These are phyloP conservation scores for Malurus elegans DNA, from an alignment of 2,113 vertebrate species.

Conservation along the genomic window DNA sequence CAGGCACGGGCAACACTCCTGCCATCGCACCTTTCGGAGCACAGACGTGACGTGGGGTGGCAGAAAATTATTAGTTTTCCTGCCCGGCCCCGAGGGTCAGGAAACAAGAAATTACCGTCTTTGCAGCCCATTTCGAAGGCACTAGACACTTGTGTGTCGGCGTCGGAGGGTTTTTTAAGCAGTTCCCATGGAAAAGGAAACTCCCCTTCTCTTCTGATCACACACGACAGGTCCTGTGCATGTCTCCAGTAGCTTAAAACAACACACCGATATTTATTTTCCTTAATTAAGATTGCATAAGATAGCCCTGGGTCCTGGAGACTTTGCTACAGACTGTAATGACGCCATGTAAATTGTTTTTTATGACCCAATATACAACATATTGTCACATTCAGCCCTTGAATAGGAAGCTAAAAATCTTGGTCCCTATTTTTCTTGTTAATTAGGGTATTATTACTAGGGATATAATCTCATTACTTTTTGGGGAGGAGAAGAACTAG, in stretches of 20 bases:
- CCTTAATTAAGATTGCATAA: conserved; percentile 66
- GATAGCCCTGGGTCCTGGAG: conserved; percentile 59
- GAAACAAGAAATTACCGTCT: conserved; percentile 71
- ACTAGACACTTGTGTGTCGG: conserved; percentile 4
- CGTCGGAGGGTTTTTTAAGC: background rate
- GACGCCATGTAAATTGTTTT: conserved; percentile 66
- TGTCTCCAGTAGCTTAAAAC: conserved; percentile 62
- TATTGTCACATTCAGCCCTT: conserved; percentile 64
- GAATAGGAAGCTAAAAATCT: conserved; percentile 49
- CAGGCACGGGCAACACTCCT: background rate
- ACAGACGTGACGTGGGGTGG: conserved; percentile 39
- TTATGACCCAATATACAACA: conserved; percentile 54
- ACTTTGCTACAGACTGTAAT: conserved; percentile 56
- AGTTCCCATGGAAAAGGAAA: conserved; percentile 64
- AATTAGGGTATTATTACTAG: conserved; percentile 52
- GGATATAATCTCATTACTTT: conserved; percentile 63
- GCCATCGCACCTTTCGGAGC: background rate
- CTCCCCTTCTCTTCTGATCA: conserved; percentile 53
- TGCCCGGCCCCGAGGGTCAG: conserved; percentile 61
- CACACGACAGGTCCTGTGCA: conserved; percentile 42
- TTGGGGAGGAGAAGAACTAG: conserved; percentile 57
- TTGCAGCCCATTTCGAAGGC: conserved; percentile 10
- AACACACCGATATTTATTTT: conserved; percentile 56
- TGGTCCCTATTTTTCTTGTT: conserved; percentile 56
- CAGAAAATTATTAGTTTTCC: conserved; percentile 52